Evolutionary conservation across 2,888 invertebrate genomes (phyloP), one percentile per base, ranked within the genome.

Genomic region (Andrena minutula): DNA sequence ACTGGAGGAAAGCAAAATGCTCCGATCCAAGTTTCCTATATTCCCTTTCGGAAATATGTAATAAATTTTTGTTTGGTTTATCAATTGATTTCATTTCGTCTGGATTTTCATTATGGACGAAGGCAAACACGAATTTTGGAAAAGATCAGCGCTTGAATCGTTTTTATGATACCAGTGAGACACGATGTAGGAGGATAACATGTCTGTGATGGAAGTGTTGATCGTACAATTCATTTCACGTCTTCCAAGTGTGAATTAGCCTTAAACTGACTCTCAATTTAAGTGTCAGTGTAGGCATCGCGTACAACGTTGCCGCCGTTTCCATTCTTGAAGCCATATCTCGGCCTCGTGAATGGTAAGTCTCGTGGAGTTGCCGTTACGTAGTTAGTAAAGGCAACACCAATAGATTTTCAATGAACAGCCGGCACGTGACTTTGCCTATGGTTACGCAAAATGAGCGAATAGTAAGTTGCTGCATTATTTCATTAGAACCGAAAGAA

Each of bases 261-360:
- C 75, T 75, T 80, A 86, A 82, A 75, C 64, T 75, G 75, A 28
- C 66, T 74, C 81, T 81, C 69, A 75, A 83, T 79, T 83, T 81
- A 85, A 80, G 75, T 71, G 68, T 58, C 70, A 64, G 66, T 56
- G 75, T 75, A 75, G 66, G 75, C 72, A 75, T 26, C 32, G 47
- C 65, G 58, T 28, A 79, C 75, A 72, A 61, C 70, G 64, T 73
- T 75, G 78, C 65, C 78, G 66, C 74, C 61, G 79, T 84, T 82
- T 79, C 79, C 86, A 77, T 86, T 79, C 85, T 82, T 71, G 68
- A 76, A 77, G 68, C 8, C 20, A 63, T 49, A 75, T 65, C 30
- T 69, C 49, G n/a, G n/a, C 56, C 61, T 73, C 65, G 63, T 84
- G 84, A 86, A 86, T 84, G 84, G 66, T 63, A 64, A 70, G 51